Evolutionary conservation across 2,113 vertebrate species (phyloP), one percentile per base, ranked within the genome.

Genomic region (Harpagus bidentatus): DNA sequence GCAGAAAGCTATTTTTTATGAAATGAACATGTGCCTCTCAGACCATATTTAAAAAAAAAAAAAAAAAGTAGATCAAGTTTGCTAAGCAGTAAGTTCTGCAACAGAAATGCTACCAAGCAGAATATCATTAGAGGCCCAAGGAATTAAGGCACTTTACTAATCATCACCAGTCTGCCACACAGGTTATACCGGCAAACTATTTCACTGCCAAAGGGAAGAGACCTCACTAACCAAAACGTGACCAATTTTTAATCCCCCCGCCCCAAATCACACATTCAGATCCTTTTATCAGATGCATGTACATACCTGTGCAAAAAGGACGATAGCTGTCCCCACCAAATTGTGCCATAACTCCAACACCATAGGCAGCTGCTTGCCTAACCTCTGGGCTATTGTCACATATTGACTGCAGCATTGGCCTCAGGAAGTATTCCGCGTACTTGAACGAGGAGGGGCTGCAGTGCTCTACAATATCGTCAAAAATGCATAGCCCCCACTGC

Each of bases 401-500:
- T 40, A 99, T 97, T 0, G 99, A 99, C 89, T 99, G 99, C 40
- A 99, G 93, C 99, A 99, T 99, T 3, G 99, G 99, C 94, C 98
- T 96, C 97, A 99, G 97, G 98, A 99, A 99, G 82, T 98, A 99
- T 74, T 99, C 99, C 0, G 99, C 99, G 0, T 99, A 99, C 90
- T 99, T 99, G 97, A 99, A 99, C 0, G 99, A 99, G 21, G 99
- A 97, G 6, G 99, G 99, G 96, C 99, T 99, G 98, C 99, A 99
- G 98, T 99, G 99, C 93, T 99, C 99, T 38, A 99, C 98, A 36
- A 99, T 93, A 19, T 99, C 99, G 5, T 99, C 99, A 82, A 99
- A 99, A 95, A 99, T 99, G 96, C 99, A 99, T 34, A 99, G 97
- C 13, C 99, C 99, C 99, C 99, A 99, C 80, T 99, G 99, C 74